Conservation (phyloP, 2,113 vertebrate genomes). For the Nyctereutes procyonoides region DNA sequence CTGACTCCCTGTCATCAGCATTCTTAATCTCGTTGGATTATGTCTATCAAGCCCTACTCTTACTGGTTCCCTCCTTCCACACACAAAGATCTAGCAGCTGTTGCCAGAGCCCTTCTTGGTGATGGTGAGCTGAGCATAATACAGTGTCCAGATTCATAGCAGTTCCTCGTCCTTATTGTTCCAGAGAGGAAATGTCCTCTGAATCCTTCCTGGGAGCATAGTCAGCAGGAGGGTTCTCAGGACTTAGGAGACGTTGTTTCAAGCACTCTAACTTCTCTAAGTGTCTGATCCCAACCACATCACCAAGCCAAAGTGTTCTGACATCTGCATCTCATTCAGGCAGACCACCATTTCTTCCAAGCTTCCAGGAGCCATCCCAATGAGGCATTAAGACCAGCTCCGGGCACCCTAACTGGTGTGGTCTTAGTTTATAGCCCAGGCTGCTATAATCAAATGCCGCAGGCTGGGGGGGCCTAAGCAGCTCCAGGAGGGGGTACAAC, state of each 20-base stretch:
- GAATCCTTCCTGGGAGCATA: neutral
- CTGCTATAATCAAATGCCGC: neutral
- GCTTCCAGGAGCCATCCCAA: neutral
- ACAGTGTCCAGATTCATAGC: neutral
- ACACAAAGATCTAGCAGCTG: neutral
- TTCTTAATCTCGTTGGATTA: neutral
- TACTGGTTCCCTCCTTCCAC: too few relatives aligned
- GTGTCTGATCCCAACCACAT: neutral
- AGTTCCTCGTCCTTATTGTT: neutral
- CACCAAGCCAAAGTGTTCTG: neutral
- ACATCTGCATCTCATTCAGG: neutral
- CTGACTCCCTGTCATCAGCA: neutral
- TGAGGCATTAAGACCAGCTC: neutral
- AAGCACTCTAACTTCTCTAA: neutral
- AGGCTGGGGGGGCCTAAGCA: neutral
- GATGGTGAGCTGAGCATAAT: neutral
- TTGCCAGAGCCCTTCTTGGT: neutral
- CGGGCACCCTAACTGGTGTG: neutral
- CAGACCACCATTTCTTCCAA: neutral
- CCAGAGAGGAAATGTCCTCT: neutral
- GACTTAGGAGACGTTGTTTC: neutral
- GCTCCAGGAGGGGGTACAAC: neutral
- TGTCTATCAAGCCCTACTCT: neutral
- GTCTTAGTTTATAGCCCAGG: neutral
- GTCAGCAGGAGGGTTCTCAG: neutral